A percentile compares a stretch with the other conserved stretches of the same genome.
Evolutionary conservation across 2,888 invertebrate species (phyloP).

Genomic region (Amiota mariae): DNA sequence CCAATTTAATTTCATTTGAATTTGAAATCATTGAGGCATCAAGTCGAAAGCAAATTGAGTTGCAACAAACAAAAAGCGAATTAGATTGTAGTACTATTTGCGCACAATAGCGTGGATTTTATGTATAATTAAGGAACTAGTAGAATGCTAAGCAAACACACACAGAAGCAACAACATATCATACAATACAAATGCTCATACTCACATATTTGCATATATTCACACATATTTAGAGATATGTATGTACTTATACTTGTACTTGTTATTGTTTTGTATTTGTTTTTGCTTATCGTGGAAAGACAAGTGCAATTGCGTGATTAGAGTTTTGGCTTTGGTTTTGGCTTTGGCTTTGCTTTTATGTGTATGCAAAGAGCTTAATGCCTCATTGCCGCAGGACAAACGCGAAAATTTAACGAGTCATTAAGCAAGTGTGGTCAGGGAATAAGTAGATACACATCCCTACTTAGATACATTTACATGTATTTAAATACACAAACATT

Average conservation of each 20-base stretch:
- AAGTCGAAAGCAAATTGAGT: slow-evolving; percentile 7
- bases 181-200: too few relatives aligned
- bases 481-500: slow-evolving; percentile 14
- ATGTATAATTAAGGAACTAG: slow-evolving; percentile 3
- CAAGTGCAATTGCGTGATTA: slow-evolving; percentile 47
- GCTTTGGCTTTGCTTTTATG: slow-evolving; percentile 41
- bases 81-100: not conserved
- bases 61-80: not conserved
- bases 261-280: too few relatives aligned
- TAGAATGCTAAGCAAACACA: not conserved
- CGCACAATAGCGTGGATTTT: not conserved
- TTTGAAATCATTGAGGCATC: not conserved
- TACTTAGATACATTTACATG: slow-evolving; percentile 43
- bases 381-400: slow-evolving; percentile 52
- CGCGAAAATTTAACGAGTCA: slow-evolving; percentile 61
- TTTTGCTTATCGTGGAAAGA: not conserved
- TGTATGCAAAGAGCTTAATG: slow-evolving; percentile 38
- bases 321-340: slow-evolving; percentile 44
- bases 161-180: not conserved
- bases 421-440: slow-evolving; percentile 47
- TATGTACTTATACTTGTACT: too few relatives aligned
- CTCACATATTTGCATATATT: too few relatives aligned
- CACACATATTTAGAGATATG: too few relatives aligned
- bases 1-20: not conserved
- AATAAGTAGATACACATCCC: not conserved